Evolutionary conservation across 2,888 invertebrate genomes (phyloP), one percentile per base, ranked within the genome.

Genomic region (Euplagia quadripunctaria): DNA sequence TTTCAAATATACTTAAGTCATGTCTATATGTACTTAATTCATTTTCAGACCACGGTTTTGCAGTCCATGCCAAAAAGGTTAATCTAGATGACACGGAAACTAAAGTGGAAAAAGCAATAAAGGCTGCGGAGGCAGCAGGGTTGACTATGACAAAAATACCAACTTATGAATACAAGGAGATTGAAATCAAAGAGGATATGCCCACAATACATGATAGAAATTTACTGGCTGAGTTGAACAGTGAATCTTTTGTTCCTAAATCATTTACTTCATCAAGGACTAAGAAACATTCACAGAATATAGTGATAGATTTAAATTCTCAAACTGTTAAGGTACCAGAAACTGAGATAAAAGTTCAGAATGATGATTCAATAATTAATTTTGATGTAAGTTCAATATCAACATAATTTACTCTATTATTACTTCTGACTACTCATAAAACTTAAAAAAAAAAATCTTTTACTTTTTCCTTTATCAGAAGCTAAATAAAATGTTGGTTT

Each of bases 231-330:
- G 97, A 97, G 86, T 96, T 98, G 63, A 98, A 98, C 85, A 96
- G 96, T 76, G 97, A 98, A 76, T 95, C 96, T 17, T 98, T 98
- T 90, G 94, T 96, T 14, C 97, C 96, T 1, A 97, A 97, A 79
- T 78, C 96, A 1, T 97, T 97, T 79, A 96, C 96, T 1, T 96
- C 97, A 0, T 96, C 96, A 52, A 95, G 93, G 80, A 96, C 91
- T 81, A 97, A 97, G 79, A 97, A 97, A 81, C 96, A 97, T 58
- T 94, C 96, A 6, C 97, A 97, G 82, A 97, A 97, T 87, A 97
- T 98, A 82, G 97, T 97, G 0, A 98, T 98, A 77, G 97, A 98
- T 87, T 96, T 98, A 71, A 96, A 97, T 81, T 96, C 97, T 2
- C 97, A 98, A 84, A 98, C 97, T 42, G 97, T 98, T 68, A 97